Evolutionary conservation across 2,797 vertebrate genomes (phyloP).

Genomic region (Carcharodon carcharias): DNA sequence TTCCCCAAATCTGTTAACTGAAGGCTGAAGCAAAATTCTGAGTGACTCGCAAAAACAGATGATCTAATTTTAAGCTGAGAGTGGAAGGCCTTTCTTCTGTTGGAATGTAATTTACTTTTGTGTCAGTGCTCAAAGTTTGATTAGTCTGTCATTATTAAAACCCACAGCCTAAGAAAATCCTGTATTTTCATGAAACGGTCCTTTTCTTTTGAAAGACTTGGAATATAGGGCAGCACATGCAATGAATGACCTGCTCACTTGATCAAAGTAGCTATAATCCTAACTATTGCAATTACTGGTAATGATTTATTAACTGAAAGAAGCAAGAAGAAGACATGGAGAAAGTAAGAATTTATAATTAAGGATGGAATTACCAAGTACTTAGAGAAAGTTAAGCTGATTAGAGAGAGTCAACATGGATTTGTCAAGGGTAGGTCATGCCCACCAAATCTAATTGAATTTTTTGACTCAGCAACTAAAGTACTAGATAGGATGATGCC

Average conservation of each 20-base stretch:
- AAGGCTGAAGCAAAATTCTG: not conserved
- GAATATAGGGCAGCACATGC: not conserved
- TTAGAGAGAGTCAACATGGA: not conserved
- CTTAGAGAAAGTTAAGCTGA: not conserved
- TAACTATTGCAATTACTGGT: not conserved
- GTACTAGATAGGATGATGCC: too few species aligned
- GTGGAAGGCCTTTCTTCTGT: not conserved
- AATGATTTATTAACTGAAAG: not conserved
- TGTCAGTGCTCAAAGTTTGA: not conserved
- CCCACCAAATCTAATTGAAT: not conserved
- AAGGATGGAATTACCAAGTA: not conserved
- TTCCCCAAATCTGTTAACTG: not conserved
- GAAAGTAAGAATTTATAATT: not conserved
- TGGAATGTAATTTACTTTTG: not conserved
- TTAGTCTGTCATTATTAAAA: slow-evolving; percentile 9
- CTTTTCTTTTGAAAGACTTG: not conserved
- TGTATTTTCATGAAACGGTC: not conserved
- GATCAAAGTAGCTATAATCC: not conserved
- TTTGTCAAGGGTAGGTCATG: not conserved
- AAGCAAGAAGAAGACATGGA: not conserved
- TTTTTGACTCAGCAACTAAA: not conserved
- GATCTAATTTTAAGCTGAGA: not conserved
- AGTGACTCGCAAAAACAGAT: not conserved
- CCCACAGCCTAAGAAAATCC: not conserved
- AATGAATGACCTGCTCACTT: not conserved